Base-by-base conservation (phyloP, 2,797 vertebrate genomes). In the Tokudaia tokunoshimensis region DNA sequence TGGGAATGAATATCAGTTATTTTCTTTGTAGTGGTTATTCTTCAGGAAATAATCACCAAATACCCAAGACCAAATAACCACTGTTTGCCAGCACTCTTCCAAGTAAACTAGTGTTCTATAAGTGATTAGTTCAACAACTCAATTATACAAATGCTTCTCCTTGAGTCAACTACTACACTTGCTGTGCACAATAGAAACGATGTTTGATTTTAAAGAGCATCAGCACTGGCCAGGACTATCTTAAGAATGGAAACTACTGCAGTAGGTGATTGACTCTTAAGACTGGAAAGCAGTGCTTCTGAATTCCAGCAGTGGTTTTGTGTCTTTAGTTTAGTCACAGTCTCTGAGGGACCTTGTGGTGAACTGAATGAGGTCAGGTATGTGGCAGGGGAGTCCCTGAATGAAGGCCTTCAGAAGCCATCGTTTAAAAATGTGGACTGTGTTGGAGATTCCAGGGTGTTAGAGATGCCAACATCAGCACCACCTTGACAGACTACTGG, bases 1-100 rank as follows among this genome's bases (percentile, higher is more conserved):
- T 63, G 85, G 86, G 41, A 82, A n/a, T 31, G 88, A 89, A 93
- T n/a, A 20, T 82, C 80, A 63, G 3, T 74, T 94, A 47, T 74
- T 96, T 94, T 84, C 65, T 24, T 82, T 91, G 50, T 80, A 88
- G 22, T 92, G 65, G 65, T 61, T 83, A 41, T 29, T 20, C 74
- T 92, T 86, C 31, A 95, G 67, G 76, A 72, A 81, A 57, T 84
- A 47, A 70, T 41, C 87, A 87, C 37, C 72, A 92, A 65, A 96
- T 92, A 74, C 14, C 57, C 55, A 90, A 41, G 67, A 79, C 61
- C 76, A n/a, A 92, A 70, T 55, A 91, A 87, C n/a, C 4, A 52
- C 55, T 24, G 34, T 67, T n/a, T 80, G 70, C 89, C 92, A 92
- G 76, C 19, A 24, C 57, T 81, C 59, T 96, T 94, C 92, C 84